Base-by-base conservation (phyloP, 1,140 invertebrate species). In the Tetraneura akinire region DNA sequence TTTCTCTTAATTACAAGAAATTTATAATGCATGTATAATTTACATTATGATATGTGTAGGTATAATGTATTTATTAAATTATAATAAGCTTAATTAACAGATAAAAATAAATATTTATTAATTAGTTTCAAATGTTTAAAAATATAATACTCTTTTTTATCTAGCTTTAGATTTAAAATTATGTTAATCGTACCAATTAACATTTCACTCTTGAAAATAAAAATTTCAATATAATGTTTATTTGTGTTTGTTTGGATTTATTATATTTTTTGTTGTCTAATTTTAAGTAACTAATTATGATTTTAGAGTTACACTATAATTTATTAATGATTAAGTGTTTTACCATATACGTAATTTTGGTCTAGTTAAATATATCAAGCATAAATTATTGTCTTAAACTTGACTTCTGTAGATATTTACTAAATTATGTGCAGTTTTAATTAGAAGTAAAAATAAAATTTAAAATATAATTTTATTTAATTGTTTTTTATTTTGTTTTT, bases 201-300 rank as follows among this genome's bases (percentile, higher is more conserved):
- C 45, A 47, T 13, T 47, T 47, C 1, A 47, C 45, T 47, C 45
- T 4, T 47, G 13, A 13, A n/a, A 10, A 37, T 37, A 37, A 64
- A 64, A 37, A 3, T 37, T 18, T 64, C 37, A 64, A 64, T 64
- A 64, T 32, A 18, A 14, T 64, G 3, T 64, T 37, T 64, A 64
- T 64, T 21, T 64, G 32, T 11, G 3, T 37, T 18, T 37, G 10
- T 45, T 14, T 37, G 37, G 14, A 1, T 73, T 23, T 32, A n/a
- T n/a, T n/a, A 51, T 42, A 18, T 45, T 55, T 76, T 57, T 76
- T 57, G 71, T 76, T 76, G 57, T 53, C 73, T 76, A 76, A 57
- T 76, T 76, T 76, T 76, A 76, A 76, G 73, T 76, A 57, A 76
- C 26, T 76, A 45, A 76, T 76, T 76, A 53, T 76, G 73, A 76